A percentile compares a stretch with the other conserved stretches of the same genome.
These are phyloP conservation scores for Megamerina dolium DNA, from an alignment of 2,888 invertebrate genomes.

Conservation along the genomic window DNA sequence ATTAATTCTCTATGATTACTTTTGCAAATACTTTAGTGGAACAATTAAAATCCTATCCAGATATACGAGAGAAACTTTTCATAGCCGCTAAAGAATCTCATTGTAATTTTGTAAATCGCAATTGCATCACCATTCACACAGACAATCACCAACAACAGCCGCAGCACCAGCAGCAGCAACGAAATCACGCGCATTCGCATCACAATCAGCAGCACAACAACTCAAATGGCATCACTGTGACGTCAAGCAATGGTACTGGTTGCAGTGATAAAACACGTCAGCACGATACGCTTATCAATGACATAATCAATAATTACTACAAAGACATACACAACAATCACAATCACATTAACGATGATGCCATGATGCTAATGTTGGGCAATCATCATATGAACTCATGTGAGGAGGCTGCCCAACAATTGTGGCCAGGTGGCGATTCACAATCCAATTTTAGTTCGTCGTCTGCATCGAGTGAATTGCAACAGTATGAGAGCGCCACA, in stretches of 20 bases:
- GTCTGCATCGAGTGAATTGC: constrained; percentile 51
- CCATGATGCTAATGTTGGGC: constrained; percentile 16
- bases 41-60: constrained; percentile 65
- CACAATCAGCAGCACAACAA: constrained; percentile 3
- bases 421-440: constrained; percentile 59
- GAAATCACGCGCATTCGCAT: too few relatives aligned
- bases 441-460: constrained; percentile 62
- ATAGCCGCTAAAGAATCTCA: constrained; percentile 59
- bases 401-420: constrained; percentile 53
- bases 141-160: constrained; percentile 24
- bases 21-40: constrained; percentile 55
- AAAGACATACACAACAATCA: constrained; percentile 27
- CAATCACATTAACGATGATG: constrained; percentile 21
- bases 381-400: constrained; percentile 24
- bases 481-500: constrained; percentile 50
- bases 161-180: constrained; percentile 7
- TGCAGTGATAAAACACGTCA: constrained; percentile 23
- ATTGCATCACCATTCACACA: constrained; percentile 33
- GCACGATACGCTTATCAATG: constrained; percentile 37
- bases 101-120: constrained; percentile 47
- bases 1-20: background rate
- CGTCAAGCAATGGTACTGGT: constrained; percentile 4
- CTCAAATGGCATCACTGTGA: constrained; percentile 12
- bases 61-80: constrained; percentile 62
- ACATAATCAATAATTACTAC: constrained; percentile 40